Evolutionary conservation across 2,797 vertebrate species (phyloP), one percentile per base, ranked within the genome.

Genomic region (Heterohyrax brucei): DNA sequence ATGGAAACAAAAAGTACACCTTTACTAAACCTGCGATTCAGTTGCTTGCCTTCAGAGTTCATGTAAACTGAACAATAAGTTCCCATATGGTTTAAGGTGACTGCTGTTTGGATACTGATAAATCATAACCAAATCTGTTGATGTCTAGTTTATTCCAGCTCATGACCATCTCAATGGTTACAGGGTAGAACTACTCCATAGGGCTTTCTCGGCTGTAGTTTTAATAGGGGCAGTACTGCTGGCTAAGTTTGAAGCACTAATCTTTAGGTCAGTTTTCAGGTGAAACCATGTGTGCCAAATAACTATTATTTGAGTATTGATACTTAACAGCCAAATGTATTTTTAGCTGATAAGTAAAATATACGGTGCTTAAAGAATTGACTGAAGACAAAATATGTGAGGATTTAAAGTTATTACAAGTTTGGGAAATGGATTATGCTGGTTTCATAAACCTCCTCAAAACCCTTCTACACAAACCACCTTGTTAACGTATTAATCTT

Each of bases 401-500:
- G 39, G 91, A 70, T 9, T 59, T 21, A 68, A 88, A 79, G 33
- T 76, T 92, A 85, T 68, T 87, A 12, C 10, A 85, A 48, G n/a
- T 80, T 85, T 89, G 22, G 12, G 1, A 87, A 89, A 14, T 75
- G 5, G 16, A 8, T 44, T 85, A 22, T 89, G n/a, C 82, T 80
- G 33, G 18, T 88, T 90, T 88, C 30, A 56, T 39, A 13, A 46
- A 83, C 19, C 26, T 80, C 50, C 24, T 93, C 56, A 91, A 95
- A 76, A 14, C 10, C 3, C 10, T 91, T 79, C 82, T n/a, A 64
- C 12, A 48, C 28, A 59, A 68, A 48, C 70, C 24, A n/a, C 62
- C 94, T 92, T 70, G 80, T 94, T 92, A 82, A 77, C 13, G 14
- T 16, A 66, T 24, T 86, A 39, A 70, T 26, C 81, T 48, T 87